These are phyloP conservation scores for Dicrurus megarhynchus DNA, from an alignment of 2,113 vertebrate species.

Conservation along the genomic window DNA sequence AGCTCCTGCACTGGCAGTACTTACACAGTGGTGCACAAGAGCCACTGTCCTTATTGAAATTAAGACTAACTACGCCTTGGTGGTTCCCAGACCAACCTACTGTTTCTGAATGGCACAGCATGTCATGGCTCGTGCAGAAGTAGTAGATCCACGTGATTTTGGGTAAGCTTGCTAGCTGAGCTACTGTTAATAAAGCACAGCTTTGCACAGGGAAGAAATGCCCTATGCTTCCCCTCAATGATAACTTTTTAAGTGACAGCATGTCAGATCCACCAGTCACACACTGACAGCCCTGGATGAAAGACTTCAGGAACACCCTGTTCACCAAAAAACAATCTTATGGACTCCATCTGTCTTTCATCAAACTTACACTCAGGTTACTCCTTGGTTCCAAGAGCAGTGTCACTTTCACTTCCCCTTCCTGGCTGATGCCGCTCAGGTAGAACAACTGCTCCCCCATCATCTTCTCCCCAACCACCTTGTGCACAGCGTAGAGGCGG, in stretches of 20 bases:
- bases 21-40: not conserved
- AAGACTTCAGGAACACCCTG: not conserved
- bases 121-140: not conserved
- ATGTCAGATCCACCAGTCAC: not conserved
- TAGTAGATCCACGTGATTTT: not conserved
- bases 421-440: slow-evolving; percentile 74
- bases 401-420: slow-evolving; percentile 74
- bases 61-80: not conserved
- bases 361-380: slow-evolving; percentile 85
- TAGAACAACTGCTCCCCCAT: slow-evolving; percentile 91
- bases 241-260: not conserved
- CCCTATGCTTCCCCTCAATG: not conserved
- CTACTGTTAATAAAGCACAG: not conserved
- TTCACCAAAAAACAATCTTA: not conserved
- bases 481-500: slow-evolving; percentile 88
- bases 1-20: not conserved
- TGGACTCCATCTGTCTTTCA: not conserved
- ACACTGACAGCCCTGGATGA: not conserved
- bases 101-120: not conserved
- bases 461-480: slow-evolving; percentile 87
- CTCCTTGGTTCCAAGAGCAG: slow-evolving; percentile 89
- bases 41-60: not conserved
- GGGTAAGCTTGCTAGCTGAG: not conserved
- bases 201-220: not conserved
- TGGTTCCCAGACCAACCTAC: not conserved